Evolutionary conservation across 2,113 vertebrate genomes (phyloP), one percentile per base, ranked within the genome.

Genomic region (Argyrosomus japonicus): DNA sequence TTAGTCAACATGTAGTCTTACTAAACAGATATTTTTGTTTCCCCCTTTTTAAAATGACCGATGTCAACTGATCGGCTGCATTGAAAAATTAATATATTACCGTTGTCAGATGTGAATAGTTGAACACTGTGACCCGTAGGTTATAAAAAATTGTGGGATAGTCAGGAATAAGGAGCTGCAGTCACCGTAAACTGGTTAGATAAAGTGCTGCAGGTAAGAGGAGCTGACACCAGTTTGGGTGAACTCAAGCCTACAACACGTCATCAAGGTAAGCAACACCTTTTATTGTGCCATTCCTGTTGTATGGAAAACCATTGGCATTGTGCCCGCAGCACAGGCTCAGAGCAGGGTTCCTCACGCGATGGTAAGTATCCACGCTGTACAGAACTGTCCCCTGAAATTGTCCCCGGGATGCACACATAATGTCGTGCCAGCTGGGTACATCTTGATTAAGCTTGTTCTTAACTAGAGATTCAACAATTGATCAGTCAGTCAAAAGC

Each of bases 251-350:
- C 48, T 61, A 56, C 57, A 50, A 27, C 57, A 45, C 9, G 11
- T 80, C 65, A 58, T 23, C 2, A 5, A 29, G 23, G 58, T 27
- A 60, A 69, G 36, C 50, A 48, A 58, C 56, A 64, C 29, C 57
- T 64, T n/a, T 57, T 7, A 56, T n/a, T 65, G 36, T 68, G 36
- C 17, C 27, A 63, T 56, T 68, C 12, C 15, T 50, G 17, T 10
- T 50, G 18, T 57, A 57, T 79, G 40, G 64, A 67, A 74, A 76
- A 47, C 25, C 56, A 36, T 36, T 57, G 51, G 64, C 71, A 51
- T 14, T 51, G 51, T 25, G 63, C 70, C 64, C 50, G 36, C 7
- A 68, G 29, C 65, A 65, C 18, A 17, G 43, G 47, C 53, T 53
- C 45, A 13, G 40, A 48, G 27, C 36, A 61, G 9, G 9, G 43